A percentile compares a stretch with the other conserved stretches of the same genome.
These are phyloP conservation scores for Lordiphosa fenestrarum DNA, from an alignment of 2,888 invertebrate genomes.

Conservation along the genomic window DNA sequence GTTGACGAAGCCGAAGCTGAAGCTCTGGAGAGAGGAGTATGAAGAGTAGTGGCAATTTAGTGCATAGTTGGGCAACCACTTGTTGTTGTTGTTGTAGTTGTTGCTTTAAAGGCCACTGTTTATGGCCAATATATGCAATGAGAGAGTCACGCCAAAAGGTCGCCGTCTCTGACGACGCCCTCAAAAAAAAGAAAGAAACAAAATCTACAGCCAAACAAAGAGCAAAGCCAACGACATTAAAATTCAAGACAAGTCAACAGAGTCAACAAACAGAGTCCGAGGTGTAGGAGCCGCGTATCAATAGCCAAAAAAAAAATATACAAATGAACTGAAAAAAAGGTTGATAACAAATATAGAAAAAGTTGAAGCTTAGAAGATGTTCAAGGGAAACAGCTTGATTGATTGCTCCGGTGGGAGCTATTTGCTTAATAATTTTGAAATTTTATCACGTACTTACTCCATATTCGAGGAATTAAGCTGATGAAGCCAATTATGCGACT, in stretches of 20 bases:
- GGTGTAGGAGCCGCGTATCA: constrained; percentile 34
- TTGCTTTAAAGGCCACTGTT: constrained; percentile 49
- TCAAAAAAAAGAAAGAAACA: constrained; percentile 33
- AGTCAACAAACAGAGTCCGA: constrained; percentile 6
- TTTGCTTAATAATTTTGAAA: background rate
- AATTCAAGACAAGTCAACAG: constrained; percentile 48
- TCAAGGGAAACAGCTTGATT: background rate
- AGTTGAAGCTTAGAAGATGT: constrained; percentile 6
- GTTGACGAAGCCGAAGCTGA: background rate
- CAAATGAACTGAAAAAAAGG: constrained; percentile 40
- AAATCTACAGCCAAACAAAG: background rate
- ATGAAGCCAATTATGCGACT: constrained; percentile 1
- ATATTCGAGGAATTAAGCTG: background rate
- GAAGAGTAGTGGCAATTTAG: constrained; percentile 45
- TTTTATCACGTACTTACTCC: background rate
- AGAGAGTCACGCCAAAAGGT: constrained; percentile 51
- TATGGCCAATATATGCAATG: constrained; percentile 16
- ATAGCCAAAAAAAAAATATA: constrained; percentile 40
- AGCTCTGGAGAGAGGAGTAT: constrained; percentile 3
- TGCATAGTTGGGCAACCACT: constrained; percentile 66
- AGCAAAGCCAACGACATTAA: constrained; percentile 36
- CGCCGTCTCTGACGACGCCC: constrained; percentile 40
- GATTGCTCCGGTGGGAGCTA: constrained; percentile 8
- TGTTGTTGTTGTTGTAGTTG: constrained; percentile 52
- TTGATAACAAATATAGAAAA: constrained; percentile 20